Evolutionary conservation across 2,113 vertebrate species (phyloP).

Genomic region (Pteruthius melanotis): DNA sequence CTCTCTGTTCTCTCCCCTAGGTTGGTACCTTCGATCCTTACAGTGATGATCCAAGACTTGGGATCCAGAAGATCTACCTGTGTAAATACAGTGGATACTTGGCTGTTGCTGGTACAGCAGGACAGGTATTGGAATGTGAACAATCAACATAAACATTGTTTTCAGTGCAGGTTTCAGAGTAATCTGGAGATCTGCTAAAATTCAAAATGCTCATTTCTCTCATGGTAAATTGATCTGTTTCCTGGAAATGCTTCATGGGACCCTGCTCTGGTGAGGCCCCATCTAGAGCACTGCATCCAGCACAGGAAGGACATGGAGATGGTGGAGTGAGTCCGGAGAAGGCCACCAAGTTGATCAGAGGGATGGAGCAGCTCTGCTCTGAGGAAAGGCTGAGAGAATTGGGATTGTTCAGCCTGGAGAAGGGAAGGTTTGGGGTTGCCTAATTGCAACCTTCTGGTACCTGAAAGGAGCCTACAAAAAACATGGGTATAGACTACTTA

Average conservation of each 20-base stretch:
- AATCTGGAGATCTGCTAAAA: neutral
- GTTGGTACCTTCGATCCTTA: constrained; percentile 97
- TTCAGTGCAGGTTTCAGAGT: neutral
- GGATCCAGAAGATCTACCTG: constrained; percentile 96
- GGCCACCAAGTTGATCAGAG: neutral
- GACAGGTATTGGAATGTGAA: constrained; percentile 80
- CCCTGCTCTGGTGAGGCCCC: neutral
- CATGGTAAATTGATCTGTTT: neutral
- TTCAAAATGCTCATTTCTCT: neutral
- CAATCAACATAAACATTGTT: neutral
- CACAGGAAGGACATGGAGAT: neutral
- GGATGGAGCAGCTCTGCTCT: neutral
- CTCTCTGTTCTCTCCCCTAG: constrained; percentile 55
- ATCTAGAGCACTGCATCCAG: neutral
- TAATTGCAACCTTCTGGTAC: neutral
- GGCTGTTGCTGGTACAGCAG: constrained; percentile 92
- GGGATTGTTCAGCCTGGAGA: neutral
- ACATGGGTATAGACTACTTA: neutral
- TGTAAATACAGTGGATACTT: constrained; percentile 98
- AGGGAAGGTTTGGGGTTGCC: neutral
- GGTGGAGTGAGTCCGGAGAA: neutral
- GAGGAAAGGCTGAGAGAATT: neutral
- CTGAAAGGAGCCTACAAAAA: neutral
- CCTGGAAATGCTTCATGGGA: neutral
- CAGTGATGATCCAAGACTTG: constrained; percentile 94